These are phyloP conservation scores for Tipula confusa DNA, from an alignment of 2,888 invertebrate species.

Conservation along the genomic window DNA sequence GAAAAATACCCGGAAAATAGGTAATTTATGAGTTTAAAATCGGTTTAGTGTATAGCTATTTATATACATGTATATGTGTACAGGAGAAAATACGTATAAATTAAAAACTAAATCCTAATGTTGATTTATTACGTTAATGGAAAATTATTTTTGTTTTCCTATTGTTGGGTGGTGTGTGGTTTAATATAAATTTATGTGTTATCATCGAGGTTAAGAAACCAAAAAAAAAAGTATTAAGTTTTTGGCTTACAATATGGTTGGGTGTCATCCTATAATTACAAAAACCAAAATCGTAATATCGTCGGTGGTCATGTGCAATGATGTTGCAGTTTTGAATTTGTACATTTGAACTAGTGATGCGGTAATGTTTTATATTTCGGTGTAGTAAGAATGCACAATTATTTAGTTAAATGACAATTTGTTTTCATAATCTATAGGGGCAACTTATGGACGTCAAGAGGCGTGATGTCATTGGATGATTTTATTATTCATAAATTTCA, in stretches of 20 bases:
- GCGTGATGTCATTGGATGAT: too few species aligned
- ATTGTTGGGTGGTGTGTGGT: background rate
- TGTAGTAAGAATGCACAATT: too few species aligned
- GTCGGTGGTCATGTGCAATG: too few species aligned
- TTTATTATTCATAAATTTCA: too few species aligned
- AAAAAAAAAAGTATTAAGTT: background rate
- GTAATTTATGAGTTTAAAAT: constrained; percentile 15
- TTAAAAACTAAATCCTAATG: background rate
- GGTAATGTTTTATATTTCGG: too few species aligned
- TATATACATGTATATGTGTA: background rate
- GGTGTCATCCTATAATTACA: too few species aligned
- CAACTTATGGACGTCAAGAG: too few species aligned
- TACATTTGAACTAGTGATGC: too few species aligned
- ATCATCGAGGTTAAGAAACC: background rate
- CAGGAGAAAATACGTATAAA: background rate
- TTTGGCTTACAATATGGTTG: background rate
- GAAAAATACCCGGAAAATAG: background rate
- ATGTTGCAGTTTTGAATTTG: too few species aligned
- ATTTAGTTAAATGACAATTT: too few species aligned
- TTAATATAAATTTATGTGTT: background rate
- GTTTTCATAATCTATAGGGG: too few species aligned
- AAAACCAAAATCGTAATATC: too few species aligned
- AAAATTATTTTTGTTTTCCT: background rate
- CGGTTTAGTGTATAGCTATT: background rate
- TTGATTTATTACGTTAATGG: constrained; percentile 12